phyloP scores from a whole-genome alignment of 2,797 vertebrate genomes.

The Australoheros facetus region DNA sequence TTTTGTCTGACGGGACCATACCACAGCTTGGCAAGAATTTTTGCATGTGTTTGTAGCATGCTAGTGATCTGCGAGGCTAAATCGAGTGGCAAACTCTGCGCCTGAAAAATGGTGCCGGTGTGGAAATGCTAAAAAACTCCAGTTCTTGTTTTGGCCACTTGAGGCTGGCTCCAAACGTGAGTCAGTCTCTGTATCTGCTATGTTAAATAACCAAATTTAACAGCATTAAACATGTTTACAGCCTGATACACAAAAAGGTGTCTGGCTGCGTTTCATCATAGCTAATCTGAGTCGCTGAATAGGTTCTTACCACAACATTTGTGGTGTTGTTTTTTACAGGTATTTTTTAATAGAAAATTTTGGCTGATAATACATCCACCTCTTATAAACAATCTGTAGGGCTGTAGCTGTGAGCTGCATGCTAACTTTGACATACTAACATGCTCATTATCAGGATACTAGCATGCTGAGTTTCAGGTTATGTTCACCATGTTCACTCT shows the following conservation, averaged over 20 bases:
- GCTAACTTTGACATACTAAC: not conserved
- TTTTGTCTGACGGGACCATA: not conserved
- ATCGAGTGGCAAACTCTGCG: rapidly evolving
- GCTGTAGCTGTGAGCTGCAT: not conserved
- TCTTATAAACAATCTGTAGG: not conserved
- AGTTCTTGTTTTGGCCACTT: not conserved
- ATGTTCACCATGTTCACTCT: too few species aligned
- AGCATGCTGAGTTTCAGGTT: too few species aligned
- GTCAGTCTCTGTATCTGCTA: too few species aligned
- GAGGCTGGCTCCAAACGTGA: not conserved
- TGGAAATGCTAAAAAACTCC: not conserved
- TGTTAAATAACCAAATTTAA: not conserved
- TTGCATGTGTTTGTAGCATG: not conserved
- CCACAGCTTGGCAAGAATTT: not conserved
- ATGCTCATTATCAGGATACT: too few species aligned
- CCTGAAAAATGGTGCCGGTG: not conserved
- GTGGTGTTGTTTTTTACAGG: too few species aligned
- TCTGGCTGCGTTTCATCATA: not conserved
- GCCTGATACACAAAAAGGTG: not conserved
- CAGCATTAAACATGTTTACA: not conserved
- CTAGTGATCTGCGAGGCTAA: too few species aligned
- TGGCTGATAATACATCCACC: too few species aligned
- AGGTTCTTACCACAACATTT: not conserved
- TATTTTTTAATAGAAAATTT: too few species aligned
- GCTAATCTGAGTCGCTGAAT: rapidly evolving